Base-by-base conservation (phyloP, 1,140 invertebrate species). In the Drosophila kohkoa region DNA sequence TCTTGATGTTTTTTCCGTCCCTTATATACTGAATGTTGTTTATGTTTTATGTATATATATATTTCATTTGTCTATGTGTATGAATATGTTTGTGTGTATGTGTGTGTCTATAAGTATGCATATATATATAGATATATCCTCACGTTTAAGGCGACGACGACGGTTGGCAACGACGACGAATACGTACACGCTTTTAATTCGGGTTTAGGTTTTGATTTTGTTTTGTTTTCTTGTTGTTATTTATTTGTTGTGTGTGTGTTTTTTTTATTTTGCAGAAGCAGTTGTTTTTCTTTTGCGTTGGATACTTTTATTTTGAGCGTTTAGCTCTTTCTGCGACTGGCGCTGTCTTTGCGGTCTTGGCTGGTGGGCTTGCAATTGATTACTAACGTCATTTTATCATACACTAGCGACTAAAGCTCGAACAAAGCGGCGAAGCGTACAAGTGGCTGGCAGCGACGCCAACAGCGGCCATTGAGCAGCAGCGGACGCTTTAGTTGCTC, bases 331-430 rank as follows among this genome's bases (percentile, higher is more conserved):
- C 54, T 81, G 66, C 59, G 73, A 72, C 68, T 79, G 66, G 59
- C 75, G 80, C 67, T 86, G 67, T 60, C 55, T 85, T 69, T 86
- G 76, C 76, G 81, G 80, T 92, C 90, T 90, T 81, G 77, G 90
- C 90, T 86, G 90, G 88, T 92, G 83, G 87, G 76, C 87, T 85
- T 90, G 87, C 90, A 91, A 92, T 92, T 92, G 90, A 92, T 92
- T 90, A 92, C 90, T 92, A 92, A 92, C 90, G 90, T 92, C 82
- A 89, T 92, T 92, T 92, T 92, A 92, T 92, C 87, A 92, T 91
- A 92, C 90, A 90, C 90, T 89, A 92, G 79, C 77, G 81, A 92
- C 90, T 92, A 92, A 92, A 92, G 87, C 90, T 92, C 85, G 83
- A 91, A 90, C 86, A 80, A 89, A 89, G 86, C 81, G 81, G 55